Evolutionary conservation across 2,113 vertebrate species (phyloP).

Genomic region (Anser brachyrhynchus): DNA sequence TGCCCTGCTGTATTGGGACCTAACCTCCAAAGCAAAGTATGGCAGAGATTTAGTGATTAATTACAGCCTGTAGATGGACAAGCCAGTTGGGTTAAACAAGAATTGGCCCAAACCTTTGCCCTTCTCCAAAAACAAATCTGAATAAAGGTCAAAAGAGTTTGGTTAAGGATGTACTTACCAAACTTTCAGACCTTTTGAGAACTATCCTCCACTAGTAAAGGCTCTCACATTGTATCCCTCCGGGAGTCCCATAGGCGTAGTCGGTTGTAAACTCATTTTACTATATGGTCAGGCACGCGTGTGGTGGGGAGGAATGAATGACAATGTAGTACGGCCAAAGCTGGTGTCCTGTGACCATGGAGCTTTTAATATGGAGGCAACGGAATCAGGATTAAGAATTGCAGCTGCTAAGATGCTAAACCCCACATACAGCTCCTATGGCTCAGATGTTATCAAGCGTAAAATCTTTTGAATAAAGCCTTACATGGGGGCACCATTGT

Average conservation of each 20-base stretch:
- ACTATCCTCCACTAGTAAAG: conserved; percentile 29
- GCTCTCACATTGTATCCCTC: neutral
- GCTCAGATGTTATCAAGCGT: conserved; percentile 71
- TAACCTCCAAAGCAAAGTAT: conserved; percentile 46
- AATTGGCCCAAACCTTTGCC: conserved; percentile 62
- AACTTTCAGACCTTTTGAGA: conserved; percentile 60
- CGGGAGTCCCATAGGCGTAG: neutral
- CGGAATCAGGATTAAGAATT: conserved; percentile 73
- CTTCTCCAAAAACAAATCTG: conserved; percentile 54
- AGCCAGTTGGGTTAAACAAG: conserved; percentile 60
- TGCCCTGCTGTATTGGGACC: neutral
- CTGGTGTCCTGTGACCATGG: conserved; percentile 60
- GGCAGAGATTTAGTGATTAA: conserved; percentile 55
- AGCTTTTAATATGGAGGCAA: conserved; percentile 73
- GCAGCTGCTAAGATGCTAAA: conserved; percentile 76
- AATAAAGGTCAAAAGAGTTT: conserved; percentile 72
- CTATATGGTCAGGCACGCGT: conserved; percentile 47
- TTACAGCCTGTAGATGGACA: conserved; percentile 35
- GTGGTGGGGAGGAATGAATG: conserved; percentile 50
- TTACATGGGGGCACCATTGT: conserved; percentile 70
- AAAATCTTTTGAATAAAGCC: conserved; percentile 72
- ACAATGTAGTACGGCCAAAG: conserved; percentile 48
- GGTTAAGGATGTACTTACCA: conserved; percentile 66
- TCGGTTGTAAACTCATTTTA: conserved; percentile 37
- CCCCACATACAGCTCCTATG: conserved; percentile 59